phyloP scores from a whole-genome alignment of 2,888 invertebrate genomes.

The Tyria jacobaeae region DNA sequence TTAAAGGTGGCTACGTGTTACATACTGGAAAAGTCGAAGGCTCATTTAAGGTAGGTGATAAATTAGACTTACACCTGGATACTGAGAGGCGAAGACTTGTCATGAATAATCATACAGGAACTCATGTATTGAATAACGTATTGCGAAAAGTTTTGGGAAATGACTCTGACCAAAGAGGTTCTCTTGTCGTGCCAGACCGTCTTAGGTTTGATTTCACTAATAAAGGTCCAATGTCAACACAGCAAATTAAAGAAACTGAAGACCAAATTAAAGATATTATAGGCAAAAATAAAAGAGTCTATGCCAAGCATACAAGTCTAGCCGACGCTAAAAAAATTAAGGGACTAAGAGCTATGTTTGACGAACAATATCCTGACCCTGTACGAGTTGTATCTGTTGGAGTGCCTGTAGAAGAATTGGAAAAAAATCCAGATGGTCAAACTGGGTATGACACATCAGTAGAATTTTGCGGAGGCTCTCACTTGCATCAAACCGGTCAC shows the following conservation, averaged over 20 bases:
- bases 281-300: conserved; percentile 91
- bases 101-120: conserved; percentile 99
- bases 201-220: conserved; percentile 99
- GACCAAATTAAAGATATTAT: conserved; percentile 92
- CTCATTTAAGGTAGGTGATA: conserved; percentile 93
- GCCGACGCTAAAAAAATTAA: conserved; percentile 95
- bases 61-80: conserved; percentile 93
- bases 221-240: conserved; percentile 95
- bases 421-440: conserved; percentile 93
- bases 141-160: conserved; percentile 95
- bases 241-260: conserved; percentile 96
- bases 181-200: conserved; percentile 98
- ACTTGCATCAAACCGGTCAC: conserved; percentile 96
- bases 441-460: conserved; percentile 95
- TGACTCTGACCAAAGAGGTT: conserved; percentile 98
- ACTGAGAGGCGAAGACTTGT: conserved; percentile 93
- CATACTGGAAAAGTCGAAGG: conserved; percentile 97
- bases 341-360: conserved; percentile 98
- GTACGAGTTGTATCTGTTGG: conserved; percentile 97
- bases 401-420: conserved; percentile 95
- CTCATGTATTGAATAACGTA: conserved; percentile 98
- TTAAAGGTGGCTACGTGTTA: conserved; percentile 97
- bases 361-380: conserved; percentile 99
- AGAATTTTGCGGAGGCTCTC: conserved; percentile 99
- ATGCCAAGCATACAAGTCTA: conserved; percentile 94